Conservation (phyloP, 64 coral and sea anemone genomes). For the Orbicella faveolata region DNA sequence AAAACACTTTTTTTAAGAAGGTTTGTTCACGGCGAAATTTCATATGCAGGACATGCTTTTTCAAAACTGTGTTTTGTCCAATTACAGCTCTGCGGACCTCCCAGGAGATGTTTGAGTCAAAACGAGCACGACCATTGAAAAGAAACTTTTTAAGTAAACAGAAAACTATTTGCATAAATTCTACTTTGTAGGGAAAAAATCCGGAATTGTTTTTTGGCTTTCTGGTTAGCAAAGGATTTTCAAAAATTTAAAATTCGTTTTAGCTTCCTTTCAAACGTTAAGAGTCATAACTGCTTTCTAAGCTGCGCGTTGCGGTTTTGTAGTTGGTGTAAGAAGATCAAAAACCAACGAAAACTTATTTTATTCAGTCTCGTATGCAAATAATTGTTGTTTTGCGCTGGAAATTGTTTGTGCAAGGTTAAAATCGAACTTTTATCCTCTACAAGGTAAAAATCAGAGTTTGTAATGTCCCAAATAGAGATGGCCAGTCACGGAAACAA, state of each 20-base stretch:
- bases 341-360: background rate
- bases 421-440: too few species aligned
- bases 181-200: background rate
- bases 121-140: background rate
- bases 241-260: background rate
- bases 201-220: background rate
- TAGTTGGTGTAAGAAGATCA: background rate
- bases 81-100: background rate
- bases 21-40: conserved; percentile 1
- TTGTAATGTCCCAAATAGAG: too few species aligned
- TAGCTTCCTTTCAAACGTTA: background rate
- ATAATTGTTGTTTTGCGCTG: background rate
- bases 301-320: background rate
- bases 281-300: background rate
- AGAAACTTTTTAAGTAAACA: background rate
- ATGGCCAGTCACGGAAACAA: background rate
- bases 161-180: conserved; percentile 32
- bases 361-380: background rate
- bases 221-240: background rate
- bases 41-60: background rate
- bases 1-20: background rate
- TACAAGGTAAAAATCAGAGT: too few species aligned
- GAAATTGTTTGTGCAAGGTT: too few species aligned
- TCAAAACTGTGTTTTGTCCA: background rate
- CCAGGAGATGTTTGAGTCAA: background rate